Base-by-base conservation (phyloP, 37 sponge, comb jelly and placozoan genomes). In the Petrosia ficiformis region DNA sequence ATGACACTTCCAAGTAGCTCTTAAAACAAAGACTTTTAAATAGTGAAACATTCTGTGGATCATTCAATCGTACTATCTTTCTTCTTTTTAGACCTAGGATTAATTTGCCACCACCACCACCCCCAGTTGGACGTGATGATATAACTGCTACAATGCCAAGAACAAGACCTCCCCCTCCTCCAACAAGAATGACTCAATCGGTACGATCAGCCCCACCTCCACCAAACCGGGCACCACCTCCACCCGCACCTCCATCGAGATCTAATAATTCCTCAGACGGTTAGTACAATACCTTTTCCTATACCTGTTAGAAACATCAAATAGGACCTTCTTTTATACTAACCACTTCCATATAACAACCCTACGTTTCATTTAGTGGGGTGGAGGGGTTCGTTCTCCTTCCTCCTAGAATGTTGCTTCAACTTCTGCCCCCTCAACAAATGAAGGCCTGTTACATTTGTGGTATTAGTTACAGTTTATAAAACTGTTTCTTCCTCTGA, bases 101-200 rank as follows among this genome's bases (percentile, higher is more conserved):
- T 22, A 61, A 61, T 22, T 5, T 22, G 5, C 70, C 70, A 8
- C 70, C 70, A 36, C 70, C 70, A 11, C 70, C 70, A 5, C 70
- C 70, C 54, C 26, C 44, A n/a, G 44, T 25, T 5, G 52, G 42
- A 25, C 30, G 75, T n/a, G 24, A 57, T 4, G 58, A 74, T 19
- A n/a, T 74, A 16, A 69, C 80, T 11, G 73, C 80, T 1, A 80
- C 86, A 24, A 79, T 79, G 57, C 76, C 86, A 21, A 41, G 80
- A 59, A 38, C 26, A 43, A 70, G 56, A 8, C 86, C 86, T 16
- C 86, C 86, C 26, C 86, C 86, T 68, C 86, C 86, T 32, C 71
- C 83, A 34, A 33, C 74, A 3, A 31, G 74, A 25, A 28, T 37
- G 33, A 29, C 1, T 19, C 57, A 24, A 29, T 63, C 44, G 32